Evolutionary conservation across 2,797 vertebrate species (phyloP), one percentile per base, ranked within the genome.

Genomic region (Poeciliopsis turneri): DNA sequence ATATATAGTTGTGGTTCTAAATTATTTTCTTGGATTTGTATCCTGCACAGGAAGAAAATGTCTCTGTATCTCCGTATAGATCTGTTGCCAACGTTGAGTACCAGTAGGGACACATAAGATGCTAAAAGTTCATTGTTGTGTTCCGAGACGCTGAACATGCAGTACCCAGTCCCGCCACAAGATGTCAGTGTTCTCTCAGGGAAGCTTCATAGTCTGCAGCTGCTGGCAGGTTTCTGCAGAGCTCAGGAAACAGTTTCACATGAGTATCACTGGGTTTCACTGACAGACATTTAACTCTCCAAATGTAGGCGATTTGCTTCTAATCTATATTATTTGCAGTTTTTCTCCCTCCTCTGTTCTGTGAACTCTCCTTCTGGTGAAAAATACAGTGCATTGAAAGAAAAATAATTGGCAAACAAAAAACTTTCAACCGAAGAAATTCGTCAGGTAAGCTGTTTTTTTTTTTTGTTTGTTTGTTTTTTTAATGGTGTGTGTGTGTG

Each of bases 101-200:
- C 23, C 9, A 39, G 61, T 18, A 9, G 25, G 12, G 36, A 36
- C 0, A 66, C 33, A 39, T 10, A 25, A 23, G 23, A 68, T 36
- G 18, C 18, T 55, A n/a, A 55, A n/a, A 12, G 53, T 55, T 55
- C 53, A 11, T 23, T 66, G 64, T 12, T 41, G 12, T 41, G 9
- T 41, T 25, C 33, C 20, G 23, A 69, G 36, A 43, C 41, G 39
- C 23, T 43, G 4, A 15, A 69, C 64, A 28, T 81, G 85, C 46
- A 84, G 47, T 76, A 1, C 16, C 30, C 9, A 30, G 46, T 41
- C 4, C 74, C 13, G 57, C 88, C 95, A 91, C 80, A 33, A 70
- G 93, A 77, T 79, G 94, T 81, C 94, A 94, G 84, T 86, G 79
- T 80, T 75, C 79, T 73, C 76, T 45, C 82, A 84, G 33, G 82